Evolutionary conservation across 2,888 invertebrate species (phyloP).

Genomic region (Papilio protenor): DNA sequence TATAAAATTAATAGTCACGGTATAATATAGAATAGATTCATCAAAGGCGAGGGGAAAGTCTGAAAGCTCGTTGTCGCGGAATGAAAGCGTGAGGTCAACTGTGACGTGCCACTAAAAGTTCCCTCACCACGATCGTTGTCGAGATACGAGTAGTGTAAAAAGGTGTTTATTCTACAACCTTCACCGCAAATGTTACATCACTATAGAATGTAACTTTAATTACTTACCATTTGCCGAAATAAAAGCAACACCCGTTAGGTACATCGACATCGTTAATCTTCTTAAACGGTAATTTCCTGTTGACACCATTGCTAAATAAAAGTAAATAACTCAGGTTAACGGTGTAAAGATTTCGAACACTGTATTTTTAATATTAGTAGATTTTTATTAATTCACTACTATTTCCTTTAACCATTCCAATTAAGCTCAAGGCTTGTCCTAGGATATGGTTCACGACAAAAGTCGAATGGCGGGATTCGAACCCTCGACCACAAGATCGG

Average conservation of each 20-base stretch:
- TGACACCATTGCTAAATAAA: constrained; percentile 33
- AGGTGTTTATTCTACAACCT: constrained; percentile 45
- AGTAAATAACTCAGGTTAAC: constrained; percentile 23
- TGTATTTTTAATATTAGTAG: too few species aligned
- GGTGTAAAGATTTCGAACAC: neutral
- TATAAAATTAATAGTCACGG: constrained; percentile 26
- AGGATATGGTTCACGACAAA: too few species aligned
- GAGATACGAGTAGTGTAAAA: constrained; percentile 52
- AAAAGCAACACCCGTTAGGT: constrained; percentile 13
- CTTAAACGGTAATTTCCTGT: constrained; percentile 35
- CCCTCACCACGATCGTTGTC: constrained; percentile 53
- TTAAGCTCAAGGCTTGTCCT: too few species aligned
- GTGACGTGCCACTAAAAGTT: constrained; percentile 55
- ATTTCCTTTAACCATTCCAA: too few species aligned
- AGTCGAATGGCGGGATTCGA: too few species aligned
- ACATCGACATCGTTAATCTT: constrained; percentile 34
- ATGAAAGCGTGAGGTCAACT: constrained; percentile 50
- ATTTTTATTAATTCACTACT: too few species aligned
- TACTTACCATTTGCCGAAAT: constrained; percentile 13
- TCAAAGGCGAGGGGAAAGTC: constrained; percentile 31
- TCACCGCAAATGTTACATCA: constrained; percentile 26
- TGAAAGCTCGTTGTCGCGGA: constrained; percentile 38
- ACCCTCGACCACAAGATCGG: too few species aligned
- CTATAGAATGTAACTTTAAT: constrained; percentile 32
- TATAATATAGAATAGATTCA: constrained; percentile 39